Conservation (phyloP, 2,113 vertebrate genomes). For the Calonectris borealis region DNA sequence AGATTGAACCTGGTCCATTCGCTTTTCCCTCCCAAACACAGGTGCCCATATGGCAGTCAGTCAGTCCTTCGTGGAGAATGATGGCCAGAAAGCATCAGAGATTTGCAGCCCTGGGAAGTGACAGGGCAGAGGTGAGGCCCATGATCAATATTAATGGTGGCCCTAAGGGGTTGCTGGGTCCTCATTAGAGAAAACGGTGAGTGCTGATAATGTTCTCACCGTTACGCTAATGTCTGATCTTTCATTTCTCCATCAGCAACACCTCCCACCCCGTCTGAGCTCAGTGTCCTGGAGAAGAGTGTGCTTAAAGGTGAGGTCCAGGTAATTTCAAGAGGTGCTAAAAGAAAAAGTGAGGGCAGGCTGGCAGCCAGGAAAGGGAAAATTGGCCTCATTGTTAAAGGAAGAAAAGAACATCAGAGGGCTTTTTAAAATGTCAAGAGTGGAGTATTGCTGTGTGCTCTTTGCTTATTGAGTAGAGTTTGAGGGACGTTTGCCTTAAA, state of each 20-base stretch:
- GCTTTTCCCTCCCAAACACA: not conserved
- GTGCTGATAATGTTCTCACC: not conserved
- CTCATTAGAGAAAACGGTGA: not conserved
- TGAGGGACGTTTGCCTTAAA: constrained; percentile 48
- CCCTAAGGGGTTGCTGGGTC: not conserved
- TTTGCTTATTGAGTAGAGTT: constrained; percentile 26
- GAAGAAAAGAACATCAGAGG: constrained; percentile 53
- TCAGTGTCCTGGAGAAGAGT: not conserved
- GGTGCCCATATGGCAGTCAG: not conserved
- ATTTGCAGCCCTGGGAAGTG: not conserved
- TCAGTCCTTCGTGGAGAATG: accelerated
- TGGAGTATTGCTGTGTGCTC: constrained; percentile 32
- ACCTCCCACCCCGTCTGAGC: not conserved
- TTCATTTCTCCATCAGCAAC: not conserved
- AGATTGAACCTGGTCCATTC: not conserved
- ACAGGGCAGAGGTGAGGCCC: not conserved
- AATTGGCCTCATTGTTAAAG: constrained; percentile 24
- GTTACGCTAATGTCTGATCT: not conserved
- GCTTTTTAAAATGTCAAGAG: constrained; percentile 51
- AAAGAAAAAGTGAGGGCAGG: not conserved
- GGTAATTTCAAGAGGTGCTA: constrained; percentile 24
- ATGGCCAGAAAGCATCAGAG: not conserved
- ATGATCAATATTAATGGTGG: not conserved
- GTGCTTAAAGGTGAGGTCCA: constrained; percentile 23
- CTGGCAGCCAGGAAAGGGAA: constrained; percentile 19